These are phyloP conservation scores for Drosophila greeni DNA, from an alignment of 2,888 invertebrate genomes.

Conservation along the genomic window DNA sequence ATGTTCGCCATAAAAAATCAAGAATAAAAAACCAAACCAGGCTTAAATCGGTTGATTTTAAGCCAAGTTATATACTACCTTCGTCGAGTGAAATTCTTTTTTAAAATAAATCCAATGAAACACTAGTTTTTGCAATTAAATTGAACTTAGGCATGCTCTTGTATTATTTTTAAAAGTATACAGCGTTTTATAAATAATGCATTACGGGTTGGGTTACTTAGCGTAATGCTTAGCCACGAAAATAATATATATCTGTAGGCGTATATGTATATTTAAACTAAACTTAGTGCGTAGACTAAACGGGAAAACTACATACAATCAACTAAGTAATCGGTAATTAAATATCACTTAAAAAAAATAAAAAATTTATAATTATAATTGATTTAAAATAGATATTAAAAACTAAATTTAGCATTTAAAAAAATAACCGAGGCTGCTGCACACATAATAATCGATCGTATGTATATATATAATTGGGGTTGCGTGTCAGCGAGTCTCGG, in stretches of 20 bases:
- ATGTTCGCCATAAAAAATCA: too few relatives aligned
- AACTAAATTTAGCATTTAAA: conserved; percentile 40
- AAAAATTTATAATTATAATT: conserved; percentile 44
- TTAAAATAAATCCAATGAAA: background rate
- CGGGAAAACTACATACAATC: conserved; percentile 57
- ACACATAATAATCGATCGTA: conserved; percentile 37
- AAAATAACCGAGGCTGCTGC: conserved; percentile 35
- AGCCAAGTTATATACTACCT: too few relatives aligned
- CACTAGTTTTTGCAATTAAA: conserved; percentile 2
- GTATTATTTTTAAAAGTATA: conserved; percentile 61
- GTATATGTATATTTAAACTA: conserved; percentile 42
- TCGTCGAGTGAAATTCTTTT: background rate
- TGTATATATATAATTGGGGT: conserved; percentile 20
- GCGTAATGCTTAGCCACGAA: conserved; percentile 48
- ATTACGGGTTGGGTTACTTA: conserved; percentile 46
- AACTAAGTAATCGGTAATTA: conserved; percentile 60
- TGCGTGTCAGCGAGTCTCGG: conserved; percentile 17
- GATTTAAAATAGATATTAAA: conserved; percentile 53
- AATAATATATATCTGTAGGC: conserved; percentile 15
- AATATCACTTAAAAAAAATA: conserved; percentile 64
- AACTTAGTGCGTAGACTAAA: conserved; percentile 62
- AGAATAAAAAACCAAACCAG: too few relatives aligned
- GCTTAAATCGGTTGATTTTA: too few relatives aligned
- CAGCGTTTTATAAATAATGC: conserved; percentile 59
- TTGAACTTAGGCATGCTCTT: conserved; percentile 45